A percentile compares a stretch with the other conserved stretches of the same genome.
Conservation (phyloP, 2,888 invertebrate species). For the Nasonia oneida region DNA sequence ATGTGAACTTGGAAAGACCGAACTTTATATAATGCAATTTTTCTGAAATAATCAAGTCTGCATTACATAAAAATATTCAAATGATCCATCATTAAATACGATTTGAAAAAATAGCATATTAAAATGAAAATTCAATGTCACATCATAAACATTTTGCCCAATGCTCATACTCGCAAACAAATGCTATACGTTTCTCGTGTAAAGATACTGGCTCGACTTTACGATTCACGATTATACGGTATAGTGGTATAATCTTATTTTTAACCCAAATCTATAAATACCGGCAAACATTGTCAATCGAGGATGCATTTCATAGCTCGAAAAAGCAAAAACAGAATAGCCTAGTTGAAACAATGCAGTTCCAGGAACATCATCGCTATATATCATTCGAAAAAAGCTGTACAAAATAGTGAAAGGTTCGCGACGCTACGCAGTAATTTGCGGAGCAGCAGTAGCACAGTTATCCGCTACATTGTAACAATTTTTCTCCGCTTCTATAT, state of each 20-base stretch:
- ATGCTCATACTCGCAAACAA: background rate
- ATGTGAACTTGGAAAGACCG: background rate
- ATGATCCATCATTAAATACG: background rate
- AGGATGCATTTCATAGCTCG: background rate
- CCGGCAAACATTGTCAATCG: slow-evolving; percentile 9
- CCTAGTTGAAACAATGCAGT: background rate
- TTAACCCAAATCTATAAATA: slow-evolving; percentile 8
- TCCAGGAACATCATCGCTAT: background rate
- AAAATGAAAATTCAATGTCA: background rate
- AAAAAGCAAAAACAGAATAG: background rate
- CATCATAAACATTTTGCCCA: background rate
- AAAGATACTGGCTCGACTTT: background rate
- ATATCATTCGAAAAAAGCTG: background rate
- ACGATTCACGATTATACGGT: background rate
- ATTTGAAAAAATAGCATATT: background rate
- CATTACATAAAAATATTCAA: background rate
- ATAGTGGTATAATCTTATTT: background rate
- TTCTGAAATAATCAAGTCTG: background rate
- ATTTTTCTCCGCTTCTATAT: background rate
- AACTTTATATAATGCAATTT: background rate
- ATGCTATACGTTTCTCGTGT: background rate
- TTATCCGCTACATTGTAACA: background rate
- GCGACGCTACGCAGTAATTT: background rate
- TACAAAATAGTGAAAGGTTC: background rate
- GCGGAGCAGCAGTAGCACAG: background rate